These are phyloP conservation scores for Spea bombifrons DNA, from an alignment of 2,113 vertebrate species.

Conservation along the genomic window DNA sequence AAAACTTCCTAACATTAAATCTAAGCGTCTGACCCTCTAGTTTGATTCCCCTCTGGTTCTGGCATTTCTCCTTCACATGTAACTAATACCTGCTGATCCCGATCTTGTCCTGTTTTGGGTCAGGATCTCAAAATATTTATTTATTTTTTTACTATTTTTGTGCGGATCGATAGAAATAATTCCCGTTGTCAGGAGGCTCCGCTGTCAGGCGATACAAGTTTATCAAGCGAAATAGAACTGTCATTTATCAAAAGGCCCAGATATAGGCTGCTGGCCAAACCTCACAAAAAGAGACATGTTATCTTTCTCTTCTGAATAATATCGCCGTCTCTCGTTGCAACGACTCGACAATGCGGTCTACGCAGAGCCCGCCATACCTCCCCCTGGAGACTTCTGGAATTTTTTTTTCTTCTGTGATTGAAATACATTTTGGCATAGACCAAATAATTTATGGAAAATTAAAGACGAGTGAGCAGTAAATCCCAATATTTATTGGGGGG, in stretches of 20 bases:
- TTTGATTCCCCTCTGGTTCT: too few species aligned
- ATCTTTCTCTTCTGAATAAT: conserved; percentile 17
- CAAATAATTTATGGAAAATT: too few species aligned
- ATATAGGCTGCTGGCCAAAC: conserved; percentile 23
- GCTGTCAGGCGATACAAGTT: conserved; percentile 20
- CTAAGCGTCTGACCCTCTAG: too few species aligned
- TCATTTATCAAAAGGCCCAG: conserved; percentile 34
- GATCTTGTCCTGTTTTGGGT: too few species aligned
- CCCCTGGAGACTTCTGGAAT: conserved; percentile 15
- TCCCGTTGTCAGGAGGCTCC: background rate
- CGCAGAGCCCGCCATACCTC: background rate
- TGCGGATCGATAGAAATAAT: background rate
- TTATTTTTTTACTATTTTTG: background rate
- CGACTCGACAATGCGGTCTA: background rate
- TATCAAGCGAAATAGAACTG: conserved; percentile 36
- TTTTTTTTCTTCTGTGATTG: too few species aligned
- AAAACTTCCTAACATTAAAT: too few species aligned
- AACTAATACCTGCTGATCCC: too few species aligned
- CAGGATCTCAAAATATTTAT: too few species aligned
- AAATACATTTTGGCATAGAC: too few species aligned
- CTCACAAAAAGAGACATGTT: conserved; percentile 11
- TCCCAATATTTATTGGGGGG: too few species aligned
- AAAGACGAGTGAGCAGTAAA: too few species aligned
- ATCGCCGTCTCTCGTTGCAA: background rate
- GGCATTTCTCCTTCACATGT: too few species aligned